Base-by-base conservation (phyloP, 2,797 vertebrate genomes). In the Bradypus variegatus region DNA sequence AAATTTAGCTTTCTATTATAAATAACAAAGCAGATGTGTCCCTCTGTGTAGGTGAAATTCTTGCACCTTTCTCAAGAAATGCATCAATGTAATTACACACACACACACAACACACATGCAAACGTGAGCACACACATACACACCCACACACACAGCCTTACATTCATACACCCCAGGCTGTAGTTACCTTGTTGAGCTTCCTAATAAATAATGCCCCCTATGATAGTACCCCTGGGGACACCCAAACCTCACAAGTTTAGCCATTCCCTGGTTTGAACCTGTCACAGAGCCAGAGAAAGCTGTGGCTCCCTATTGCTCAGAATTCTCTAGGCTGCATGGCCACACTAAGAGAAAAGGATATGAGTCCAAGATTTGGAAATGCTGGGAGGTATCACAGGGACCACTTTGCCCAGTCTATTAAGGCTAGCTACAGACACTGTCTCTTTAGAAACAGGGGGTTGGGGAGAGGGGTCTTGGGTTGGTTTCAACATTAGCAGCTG, bases 1-100 rank as follows among this genome's bases (percentile, higher is more conserved):
- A 96, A 97, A 96, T 97, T 97, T 96, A 97, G 96, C 96, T 97
- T 97, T 97, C 96, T 97, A 95, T 95, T 97, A 98, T 98, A 98
- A 98, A 98, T 98, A 98, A 98, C 96, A 97, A 97, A 98, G 97
- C 97, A 97, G 96, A 98, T 97, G 97, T 98, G 97, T 97, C 97
- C 97, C 97, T 96, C 97, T 97, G 95, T 96, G 96, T 96, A 96
- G 97, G 97, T 97, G 97, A 98, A 98, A 97, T 98, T 97, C 97
- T 98, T 98, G 97, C 96, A 98, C 97, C 96, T 97, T 97, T 97
- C 97, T 97, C 96, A 96, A 97, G 97, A 98, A 98, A 98, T 97
- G 97, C 97, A 97, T 97, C 97, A 97, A 94, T 97, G 96, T 95
- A 96, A 95, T 92, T 79, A 93, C 95, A 94, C 94, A 95, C 94